phyloP scores from a whole-genome alignment of 2,113 vertebrate species.

The Ceuthmochares aereus region DNA sequence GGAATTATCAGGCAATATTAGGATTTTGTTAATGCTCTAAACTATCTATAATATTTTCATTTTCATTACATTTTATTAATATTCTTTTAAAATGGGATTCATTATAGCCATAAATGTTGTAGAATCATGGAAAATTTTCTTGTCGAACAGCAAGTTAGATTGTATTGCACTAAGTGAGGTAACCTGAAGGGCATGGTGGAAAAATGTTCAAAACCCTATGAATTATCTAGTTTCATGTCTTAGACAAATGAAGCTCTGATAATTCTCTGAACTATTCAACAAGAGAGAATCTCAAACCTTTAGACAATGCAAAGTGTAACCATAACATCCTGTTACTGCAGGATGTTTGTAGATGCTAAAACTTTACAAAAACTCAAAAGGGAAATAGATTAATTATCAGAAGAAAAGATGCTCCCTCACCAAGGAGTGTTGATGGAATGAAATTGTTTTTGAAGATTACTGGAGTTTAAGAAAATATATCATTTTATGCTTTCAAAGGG shows the following conservation, averaged over 20 bases:
- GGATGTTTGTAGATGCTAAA: neutral
- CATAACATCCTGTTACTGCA: neutral
- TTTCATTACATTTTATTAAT: neutral
- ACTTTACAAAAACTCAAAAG: neutral
- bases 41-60: accelerated
- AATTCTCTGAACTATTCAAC: neutral
- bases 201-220: neutral
- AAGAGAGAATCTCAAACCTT: neutral
- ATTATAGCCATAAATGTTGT: neutral
- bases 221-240: neutral
- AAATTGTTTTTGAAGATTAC: neutral
- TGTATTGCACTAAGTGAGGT: neutral
- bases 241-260: neutral
- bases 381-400: neutral
- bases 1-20: neutral
- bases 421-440: neutral
- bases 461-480: neutral
- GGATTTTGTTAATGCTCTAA: neutral
- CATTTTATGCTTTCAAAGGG: neutral
- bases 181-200: neutral
- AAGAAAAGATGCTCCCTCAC: neutral
- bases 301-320: neutral
- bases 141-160: neutral
- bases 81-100: neutral
- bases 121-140: neutral